A percentile compares a stretch with the other conserved stretches of the same genome.
Evolutionary conservation across 2,888 invertebrate genomes (phyloP).

Genomic region (Sinhomidia bicolor): DNA sequence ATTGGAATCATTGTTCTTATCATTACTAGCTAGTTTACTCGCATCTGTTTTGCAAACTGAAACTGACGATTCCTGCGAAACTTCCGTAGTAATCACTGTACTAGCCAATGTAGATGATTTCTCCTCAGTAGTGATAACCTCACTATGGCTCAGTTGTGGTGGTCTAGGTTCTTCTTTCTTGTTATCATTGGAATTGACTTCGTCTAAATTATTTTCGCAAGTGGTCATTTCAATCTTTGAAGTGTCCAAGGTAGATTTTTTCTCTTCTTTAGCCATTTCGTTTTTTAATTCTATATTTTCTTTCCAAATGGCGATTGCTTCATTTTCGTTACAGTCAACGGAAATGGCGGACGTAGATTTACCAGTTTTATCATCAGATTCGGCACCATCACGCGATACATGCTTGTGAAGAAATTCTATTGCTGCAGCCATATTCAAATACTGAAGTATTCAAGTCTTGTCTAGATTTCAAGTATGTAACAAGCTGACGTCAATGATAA

Average conservation of each 20-base stretch:
- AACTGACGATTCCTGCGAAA: background rate
- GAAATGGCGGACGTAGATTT: too few species aligned
- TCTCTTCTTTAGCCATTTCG: too few species aligned
- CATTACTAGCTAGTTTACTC: background rate
- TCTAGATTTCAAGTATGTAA: too few species aligned
- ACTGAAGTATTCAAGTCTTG: too few species aligned
- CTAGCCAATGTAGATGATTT: background rate
- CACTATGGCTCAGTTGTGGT: too few species aligned
- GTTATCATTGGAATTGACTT: too few species aligned
- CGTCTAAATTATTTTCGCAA: too few species aligned
- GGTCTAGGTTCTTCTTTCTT: too few species aligned
- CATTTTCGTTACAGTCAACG: background rate
- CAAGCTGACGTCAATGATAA: too few species aligned
- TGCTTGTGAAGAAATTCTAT: background rate
- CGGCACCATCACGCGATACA: background rate
- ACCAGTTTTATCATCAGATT: constrained; percentile 38
- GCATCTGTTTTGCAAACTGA: background rate
- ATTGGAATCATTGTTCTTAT: background rate
- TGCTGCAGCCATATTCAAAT: background rate
- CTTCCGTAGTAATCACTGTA: background rate
- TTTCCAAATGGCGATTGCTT: background rate
- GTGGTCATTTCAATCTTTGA: too few species aligned
- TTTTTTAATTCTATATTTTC: background rate
- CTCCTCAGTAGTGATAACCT: too few species aligned
- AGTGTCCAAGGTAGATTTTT: too few species aligned